Evolutionary conservation across 2,113 vertebrate genomes (phyloP).

Genomic region (Heliornis fulica): DNA sequence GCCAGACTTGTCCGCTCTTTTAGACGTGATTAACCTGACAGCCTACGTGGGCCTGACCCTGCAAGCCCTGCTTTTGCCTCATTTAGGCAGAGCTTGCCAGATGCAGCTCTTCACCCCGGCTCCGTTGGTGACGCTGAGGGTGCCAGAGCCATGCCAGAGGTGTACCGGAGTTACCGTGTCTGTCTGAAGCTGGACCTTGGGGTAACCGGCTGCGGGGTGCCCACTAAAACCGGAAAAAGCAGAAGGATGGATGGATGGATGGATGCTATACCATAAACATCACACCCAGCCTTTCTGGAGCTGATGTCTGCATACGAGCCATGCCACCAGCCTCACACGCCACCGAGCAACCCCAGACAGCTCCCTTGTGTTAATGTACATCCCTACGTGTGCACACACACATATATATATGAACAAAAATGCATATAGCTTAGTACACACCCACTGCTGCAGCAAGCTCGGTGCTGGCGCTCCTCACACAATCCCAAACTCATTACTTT

Average conservation of each 20-base stretch:
- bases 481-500: not conserved
- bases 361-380: accelerated
- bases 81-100: not conserved
- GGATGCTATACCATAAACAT: not conserved
- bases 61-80: not conserved
- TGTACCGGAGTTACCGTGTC: not conserved
- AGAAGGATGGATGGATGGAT: not conserved
- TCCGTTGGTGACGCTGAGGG: accelerated
- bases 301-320: not conserved
- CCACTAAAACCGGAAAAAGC: not conserved
- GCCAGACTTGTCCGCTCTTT: not conserved
- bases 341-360: not conserved
- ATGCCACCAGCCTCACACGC: not conserved
- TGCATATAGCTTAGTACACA: accelerated
- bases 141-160: not conserved
- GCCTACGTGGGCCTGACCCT: not conserved
- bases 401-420: accelerated
- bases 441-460: not conserved
- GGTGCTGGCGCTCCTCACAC: not conserved
- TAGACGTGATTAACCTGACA: not conserved
- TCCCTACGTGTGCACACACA: too few species aligned
- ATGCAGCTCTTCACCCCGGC: not conserved
- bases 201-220: not conserved
- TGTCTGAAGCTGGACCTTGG: accelerated
- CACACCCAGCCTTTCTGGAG: not conserved